Evolutionary conservation across 2,888 invertebrate genomes (phyloP), one percentile per base, ranked within the genome.

Genomic region (Cheilosia soror): DNA sequence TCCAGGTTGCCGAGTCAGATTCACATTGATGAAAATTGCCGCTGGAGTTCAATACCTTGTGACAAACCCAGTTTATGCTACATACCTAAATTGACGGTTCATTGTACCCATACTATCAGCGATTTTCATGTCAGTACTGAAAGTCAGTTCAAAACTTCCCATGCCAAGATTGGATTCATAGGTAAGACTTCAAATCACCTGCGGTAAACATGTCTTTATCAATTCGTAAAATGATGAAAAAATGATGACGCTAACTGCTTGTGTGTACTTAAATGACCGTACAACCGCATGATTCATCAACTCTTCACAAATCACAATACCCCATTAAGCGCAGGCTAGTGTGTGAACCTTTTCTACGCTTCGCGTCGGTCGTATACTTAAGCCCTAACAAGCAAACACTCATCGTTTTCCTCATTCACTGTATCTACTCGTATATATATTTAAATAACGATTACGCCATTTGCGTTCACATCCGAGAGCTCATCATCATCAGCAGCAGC

Each of bases 391-490:
- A 69, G 69, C 47, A 71, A 71, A 68, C 58, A 58, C 33, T 66
- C 37, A 53, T 55, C 55, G 65, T 63, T 75, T 63, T 44, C 60
- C 47, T 71, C 47, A 9, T 76, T 76, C 42, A 37, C 33, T 33
- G 9, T 33, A 37, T 9, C 11, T 37, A 37, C 13, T 33, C 53
- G 13, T 25, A 5, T 20, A 5, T 20, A 20, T 37, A 82, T 71
- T 65, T 82, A 47, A 76, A 82, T 82, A 82, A 76, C 76, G 20
- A 82, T 82, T 82, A 82, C 71, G 71, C 81, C 69, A 82, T 76
- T 37, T 49, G 66, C 4, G 57, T 55, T 75, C 33, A 65, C 31
- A 65, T 57, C 65, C 57, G 37, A 65, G 49, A 75, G 40, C 63
- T 47, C 65, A 63, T 42, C 27, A 51, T 27, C 51, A 51, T 27